Evolutionary conservation across 2,888 invertebrate species (phyloP).

Genomic region (Branchinecta sandiegonensis): DNA sequence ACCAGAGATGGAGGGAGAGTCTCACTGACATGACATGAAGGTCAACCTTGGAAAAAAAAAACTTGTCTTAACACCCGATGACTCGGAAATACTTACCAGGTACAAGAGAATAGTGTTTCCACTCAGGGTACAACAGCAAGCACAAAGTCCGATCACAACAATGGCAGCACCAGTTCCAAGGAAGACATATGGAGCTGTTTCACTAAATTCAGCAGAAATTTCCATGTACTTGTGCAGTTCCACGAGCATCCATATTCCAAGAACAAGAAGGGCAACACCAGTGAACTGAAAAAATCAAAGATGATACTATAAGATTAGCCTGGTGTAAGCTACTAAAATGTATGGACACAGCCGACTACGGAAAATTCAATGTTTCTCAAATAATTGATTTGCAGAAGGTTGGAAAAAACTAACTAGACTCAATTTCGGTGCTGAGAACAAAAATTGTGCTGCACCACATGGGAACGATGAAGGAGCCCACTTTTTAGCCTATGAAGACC

Average conservation of each 20-base stretch:
- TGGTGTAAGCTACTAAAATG: too few relatives aligned
- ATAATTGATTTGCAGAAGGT: not conserved
- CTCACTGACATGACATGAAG: too few relatives aligned
- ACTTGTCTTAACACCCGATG: not conserved
- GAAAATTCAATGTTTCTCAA: too few relatives aligned
- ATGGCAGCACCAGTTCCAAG: constrained; percentile 58
- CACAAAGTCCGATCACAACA: constrained; percentile 55
- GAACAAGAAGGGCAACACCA: constrained; percentile 52
- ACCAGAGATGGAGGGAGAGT: too few relatives aligned
- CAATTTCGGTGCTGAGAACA: too few relatives aligned
- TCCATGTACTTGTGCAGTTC: constrained; percentile 63
- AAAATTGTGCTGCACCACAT: too few relatives aligned
- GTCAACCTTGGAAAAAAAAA: too few relatives aligned
- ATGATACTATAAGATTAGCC: constrained; percentile 23
- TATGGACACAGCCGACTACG: too few relatives aligned
- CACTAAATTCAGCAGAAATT: constrained; percentile 49
- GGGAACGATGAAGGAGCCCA: too few relatives aligned
- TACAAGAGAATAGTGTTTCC: constrained; percentile 64
- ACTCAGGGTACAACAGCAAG: constrained; percentile 70
- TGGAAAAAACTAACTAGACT: too few relatives aligned
- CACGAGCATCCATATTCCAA: constrained; percentile 63
- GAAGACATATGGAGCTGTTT: constrained; percentile 49
- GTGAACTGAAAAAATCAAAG: constrained; percentile 43
- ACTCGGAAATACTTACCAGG: constrained; percentile 44
- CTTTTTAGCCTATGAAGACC: too few relatives aligned